phyloP scores from a whole-genome alignment of 2,888 invertebrate genomes.

The Rhagonycha lutea region DNA sequence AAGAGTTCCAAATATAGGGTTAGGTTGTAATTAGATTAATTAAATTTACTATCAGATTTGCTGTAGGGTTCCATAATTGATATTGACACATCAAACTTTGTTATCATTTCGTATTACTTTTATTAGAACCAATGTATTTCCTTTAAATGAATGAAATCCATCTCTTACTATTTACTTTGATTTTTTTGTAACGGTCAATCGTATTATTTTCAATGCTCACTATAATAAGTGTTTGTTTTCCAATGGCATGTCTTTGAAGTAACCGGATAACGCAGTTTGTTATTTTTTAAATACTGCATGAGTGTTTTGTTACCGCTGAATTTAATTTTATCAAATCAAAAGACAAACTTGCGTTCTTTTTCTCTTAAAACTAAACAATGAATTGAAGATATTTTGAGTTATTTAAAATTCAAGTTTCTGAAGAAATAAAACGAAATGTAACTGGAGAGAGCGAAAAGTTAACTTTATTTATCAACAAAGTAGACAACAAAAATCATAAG shows the following conservation, averaged over 20 bases:
- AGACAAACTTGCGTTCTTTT: too few species aligned
- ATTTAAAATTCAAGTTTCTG: too few species aligned
- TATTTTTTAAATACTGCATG: neutral
- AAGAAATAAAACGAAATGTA: too few species aligned
- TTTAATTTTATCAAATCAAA: too few species aligned
- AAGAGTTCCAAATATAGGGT: too few species aligned
- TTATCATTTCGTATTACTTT: neutral
- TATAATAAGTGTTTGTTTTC: neutral
- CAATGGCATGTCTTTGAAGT: neutral
- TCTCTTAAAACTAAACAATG: too few species aligned
- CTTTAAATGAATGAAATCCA: too few species aligned
- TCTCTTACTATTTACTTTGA: neutral
- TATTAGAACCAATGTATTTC: neutral
- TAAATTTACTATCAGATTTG: neutral
- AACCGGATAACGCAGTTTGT: neutral
- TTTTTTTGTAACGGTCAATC: neutral
- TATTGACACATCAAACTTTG: neutral
- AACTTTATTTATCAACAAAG: too few species aligned
- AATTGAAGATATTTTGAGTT: too few species aligned
- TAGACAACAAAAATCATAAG: too few species aligned
- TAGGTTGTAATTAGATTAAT: neutral
- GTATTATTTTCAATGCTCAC: neutral
- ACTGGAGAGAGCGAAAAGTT: too few species aligned
- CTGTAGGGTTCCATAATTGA: neutral
- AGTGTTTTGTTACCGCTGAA: too few species aligned